A percentile compares a stretch with the other conserved stretches of the same genome.
Evolutionary conservation across 1,140 invertebrate genomes (phyloP).

Genomic region (Drosophila equinoxialis): DNA sequence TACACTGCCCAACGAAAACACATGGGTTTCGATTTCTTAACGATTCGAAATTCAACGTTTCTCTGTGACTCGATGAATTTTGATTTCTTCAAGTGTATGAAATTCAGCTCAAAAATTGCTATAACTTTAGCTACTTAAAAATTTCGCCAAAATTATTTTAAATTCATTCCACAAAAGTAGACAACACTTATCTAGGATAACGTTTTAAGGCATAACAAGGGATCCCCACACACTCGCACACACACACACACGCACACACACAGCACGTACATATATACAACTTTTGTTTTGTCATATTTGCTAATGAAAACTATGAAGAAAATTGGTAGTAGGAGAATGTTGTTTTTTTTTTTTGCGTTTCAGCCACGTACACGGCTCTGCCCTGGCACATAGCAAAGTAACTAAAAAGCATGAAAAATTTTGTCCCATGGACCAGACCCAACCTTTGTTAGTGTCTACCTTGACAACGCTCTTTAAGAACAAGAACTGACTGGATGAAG

Average conservation of each 20-base stretch:
- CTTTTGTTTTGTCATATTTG: conserved; percentile 1
- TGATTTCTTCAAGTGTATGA: neutral
- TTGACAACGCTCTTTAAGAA: conserved; percentile 17
- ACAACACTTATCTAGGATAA: conserved; percentile 9
- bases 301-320: conserved; percentile 27
- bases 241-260: neutral
- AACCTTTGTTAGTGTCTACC: conserved; percentile 23
- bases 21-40: no score
- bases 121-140: conserved; percentile 6
- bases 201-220: conserved; percentile 6
- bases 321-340: conserved; percentile 23
- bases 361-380: conserved; percentile 39
- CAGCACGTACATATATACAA: neutral
- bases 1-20: neutral
- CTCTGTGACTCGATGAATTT: no score
- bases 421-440: conserved; percentile 21
- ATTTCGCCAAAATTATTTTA: conserved; percentile 8
- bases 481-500: conserved; percentile 16
- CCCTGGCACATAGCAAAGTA: conserved; percentile 25
- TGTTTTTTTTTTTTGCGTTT: conserved; percentile 3
- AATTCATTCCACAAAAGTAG: conserved; percentile 11
- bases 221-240: neutral
- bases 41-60: neutral
- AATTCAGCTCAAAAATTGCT: conserved; percentile 2
- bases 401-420: conserved; percentile 37